Percentiles rank a stretch among this genome's conserved stretches.
Conservation (phyloP, 2,888 invertebrate genomes). For the Drosophila meridionalis region DNA sequence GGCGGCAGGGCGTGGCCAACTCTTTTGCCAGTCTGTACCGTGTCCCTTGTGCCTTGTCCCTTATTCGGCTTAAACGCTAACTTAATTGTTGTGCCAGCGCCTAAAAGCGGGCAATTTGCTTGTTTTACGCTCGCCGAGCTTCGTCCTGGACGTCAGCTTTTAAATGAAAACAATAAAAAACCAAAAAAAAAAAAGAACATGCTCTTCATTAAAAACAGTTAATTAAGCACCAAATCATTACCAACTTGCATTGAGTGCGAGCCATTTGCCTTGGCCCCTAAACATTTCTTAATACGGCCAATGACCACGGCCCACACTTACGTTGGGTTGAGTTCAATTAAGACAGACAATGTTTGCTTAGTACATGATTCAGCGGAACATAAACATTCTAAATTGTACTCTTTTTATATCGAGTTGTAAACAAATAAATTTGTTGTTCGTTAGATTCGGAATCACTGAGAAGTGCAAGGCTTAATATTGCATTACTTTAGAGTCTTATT, state of each 20-base stretch:
- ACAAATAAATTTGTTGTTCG: too few species aligned
- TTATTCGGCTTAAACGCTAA: conserved; percentile 70
- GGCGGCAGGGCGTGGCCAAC: neutral
- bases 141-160: conserved; percentile 46
- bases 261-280: conserved; percentile 25
- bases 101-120: conserved; percentile 68
- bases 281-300: conserved; percentile 7
- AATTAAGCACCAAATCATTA: conserved; percentile 74
- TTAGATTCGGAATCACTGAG: neutral
- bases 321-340: conserved; percentile 22
- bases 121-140: conserved; percentile 53
- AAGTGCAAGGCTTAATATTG: too few species aligned
- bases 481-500: too few species aligned
- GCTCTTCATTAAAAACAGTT: conserved; percentile 70
- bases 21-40: conserved; percentile 5
- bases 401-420: neutral
- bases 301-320: neutral
- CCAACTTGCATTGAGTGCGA: conserved; percentile 59
- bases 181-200: conserved; percentile 21
- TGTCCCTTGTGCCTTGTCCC: conserved; percentile 32
- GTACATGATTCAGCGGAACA: neutral
- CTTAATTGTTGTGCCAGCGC: conserved; percentile 73
- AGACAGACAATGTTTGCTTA: conserved; percentile 1
- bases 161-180: conserved; percentile 28
- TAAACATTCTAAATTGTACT: neutral